Base-by-base conservation (phyloP, 2,888 invertebrate species). In the Lithophane ornitopus region DNA sequence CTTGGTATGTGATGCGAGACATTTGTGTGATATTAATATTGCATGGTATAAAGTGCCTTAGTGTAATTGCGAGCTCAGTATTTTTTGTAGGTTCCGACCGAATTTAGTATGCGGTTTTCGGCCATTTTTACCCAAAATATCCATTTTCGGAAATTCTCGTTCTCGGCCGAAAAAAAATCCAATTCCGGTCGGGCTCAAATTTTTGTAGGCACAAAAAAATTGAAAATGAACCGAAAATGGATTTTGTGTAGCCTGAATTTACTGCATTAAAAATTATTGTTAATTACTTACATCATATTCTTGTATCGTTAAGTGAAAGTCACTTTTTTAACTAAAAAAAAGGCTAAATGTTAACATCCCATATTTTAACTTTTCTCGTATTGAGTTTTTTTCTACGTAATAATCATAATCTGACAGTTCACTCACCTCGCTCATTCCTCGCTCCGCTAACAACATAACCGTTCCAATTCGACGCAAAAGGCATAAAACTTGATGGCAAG, bases 401-500 rank as follows among this genome's bases (percentile, higher is more conserved):
- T 1, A 49, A 0, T 49, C 22, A 0, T 22, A 22, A 9, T 58
- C 22, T 9, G 39, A 39, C 22, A 6, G 7, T 34, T 14, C 4
- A n/a, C 28, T 52, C n/a, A 16, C 1, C 49, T 49, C 22, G 19
- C n/a, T 73, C 41, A 62, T 73, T 78, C 4, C 74, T 67, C 54
- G 69, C 70, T 70, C 52, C 73, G 81, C 77, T 80, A 4, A 22
- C 52, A 67, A 65, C 3, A n/a, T 54, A 34, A 26, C 56, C 44
- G 28, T 22, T 79, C 52, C 62, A 82, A 69, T 80, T 74, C 76
- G 58, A 62, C 54, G 61, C 77, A 28, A 69, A 79, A 82, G 75
- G 75, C 78, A 81, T 86, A 87, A 85, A 87, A 86, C 80, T 81
- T 80, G 78, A 81, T 74, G 62, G 80, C 62, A 70, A 67, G 75